Evolutionary conservation across 2,888 invertebrate species (phyloP), one percentile per base, ranked within the genome.

Genomic region (Pasiphila rectangulata): DNA sequence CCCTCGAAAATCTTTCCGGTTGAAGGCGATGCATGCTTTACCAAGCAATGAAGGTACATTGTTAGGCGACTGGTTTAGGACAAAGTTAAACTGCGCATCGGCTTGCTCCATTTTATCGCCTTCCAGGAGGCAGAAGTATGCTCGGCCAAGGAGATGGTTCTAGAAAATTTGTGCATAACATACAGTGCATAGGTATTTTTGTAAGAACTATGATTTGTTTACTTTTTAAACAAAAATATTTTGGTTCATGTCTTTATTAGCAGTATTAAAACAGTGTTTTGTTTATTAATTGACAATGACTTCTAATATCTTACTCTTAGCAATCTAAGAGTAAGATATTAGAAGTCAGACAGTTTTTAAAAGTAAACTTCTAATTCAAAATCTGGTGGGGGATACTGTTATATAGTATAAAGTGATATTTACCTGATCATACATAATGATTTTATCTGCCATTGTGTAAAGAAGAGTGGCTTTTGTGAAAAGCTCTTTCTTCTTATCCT

Each of bases 91-190:
- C 79, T 99, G 99, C 0, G 98, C 97, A 90, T 99, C 99, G 0
- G 99, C 99, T 84, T 99, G 99, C 56, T 99, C 99, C 96, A 99
- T 97, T 90, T 99, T 99, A 71, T 99, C 98, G 1, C 98, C 98
- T 90, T 99, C 99, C 21, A 99, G 90, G 4, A 99, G 90, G 69
- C 98, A 99, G 79, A 99, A 99, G 79, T 98, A 99, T 2, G 99
- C 99, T 67, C 99, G 91, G 0, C 99, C 99, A 58, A 99, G 91
- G 55, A 99, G 92, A 91, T 99, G 99, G 81, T 98, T 98, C 94
- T 95, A 73, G 32, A 32, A 32, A 9, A 15, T 12, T n/a, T n/a
- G n/a, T n/a, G n/a, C n/a, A n/a, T n/a, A n/a, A n/a, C n/a, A n/a
- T n/a, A n/a, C n/a, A n/a, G n/a, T n/a, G n/a, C n/a, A n/a, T n/a